phyloP scores from a whole-genome alignment of 92 coral and sea anemone species.

The Chrysogorgia sp. region DNA sequence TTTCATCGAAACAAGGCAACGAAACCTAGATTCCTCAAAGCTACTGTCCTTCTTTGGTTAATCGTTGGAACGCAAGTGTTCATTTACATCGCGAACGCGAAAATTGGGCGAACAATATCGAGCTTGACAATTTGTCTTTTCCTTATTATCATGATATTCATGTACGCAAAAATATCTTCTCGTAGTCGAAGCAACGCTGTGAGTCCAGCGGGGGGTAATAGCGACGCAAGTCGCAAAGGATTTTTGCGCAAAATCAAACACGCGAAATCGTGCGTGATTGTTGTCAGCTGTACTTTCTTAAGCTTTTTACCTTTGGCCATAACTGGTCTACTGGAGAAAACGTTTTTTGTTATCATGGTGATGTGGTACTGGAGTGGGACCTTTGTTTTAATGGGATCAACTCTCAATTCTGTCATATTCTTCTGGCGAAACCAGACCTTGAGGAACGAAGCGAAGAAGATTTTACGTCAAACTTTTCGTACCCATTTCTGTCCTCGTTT shows the following conservation, averaged over 20 bases:
- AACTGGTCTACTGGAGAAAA: background rate
- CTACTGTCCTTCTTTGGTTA: background rate
- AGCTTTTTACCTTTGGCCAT: background rate
- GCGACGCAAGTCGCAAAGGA: background rate
- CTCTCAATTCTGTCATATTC: slow-evolving; percentile 30
- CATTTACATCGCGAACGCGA: background rate
- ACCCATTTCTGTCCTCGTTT: too few species aligned
- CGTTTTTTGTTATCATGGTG: background rate
- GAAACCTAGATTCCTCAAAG: background rate
- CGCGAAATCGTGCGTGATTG: slow-evolving; percentile 12
- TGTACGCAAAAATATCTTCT: background rate
- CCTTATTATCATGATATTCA: background rate
- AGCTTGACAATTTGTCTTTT: background rate
- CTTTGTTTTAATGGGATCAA: background rate
- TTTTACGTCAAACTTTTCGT: too few species aligned
- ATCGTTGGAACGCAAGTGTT: too few species aligned
- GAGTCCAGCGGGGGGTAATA: background rate
- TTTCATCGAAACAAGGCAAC: slow-evolving; percentile 4
- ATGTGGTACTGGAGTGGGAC: background rate
- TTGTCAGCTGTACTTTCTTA: background rate
- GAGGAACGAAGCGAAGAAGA: slow-evolving; percentile 16
- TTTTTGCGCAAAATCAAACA: background rate
- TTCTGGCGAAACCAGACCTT: slow-evolving; percentile 18
- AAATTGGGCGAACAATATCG: background rate
- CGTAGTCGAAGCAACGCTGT: background rate